Conservation (phyloP, 2,888 invertebrate species). For the Tyria jacobaeae region DNA sequence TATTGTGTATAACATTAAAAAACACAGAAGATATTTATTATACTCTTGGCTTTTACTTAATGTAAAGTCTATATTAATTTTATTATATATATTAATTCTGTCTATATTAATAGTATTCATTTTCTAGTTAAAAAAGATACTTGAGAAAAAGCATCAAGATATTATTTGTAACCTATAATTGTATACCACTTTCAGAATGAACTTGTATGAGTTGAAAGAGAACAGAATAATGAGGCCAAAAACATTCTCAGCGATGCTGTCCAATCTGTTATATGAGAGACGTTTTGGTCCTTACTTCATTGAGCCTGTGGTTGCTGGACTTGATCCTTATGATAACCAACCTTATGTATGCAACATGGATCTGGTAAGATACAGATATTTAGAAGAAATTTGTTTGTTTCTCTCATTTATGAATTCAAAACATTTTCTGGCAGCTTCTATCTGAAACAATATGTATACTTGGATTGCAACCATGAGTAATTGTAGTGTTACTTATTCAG, state of each 20-base stretch:
- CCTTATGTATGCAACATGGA: constrained; percentile 98
- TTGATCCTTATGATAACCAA: constrained; percentile 93
- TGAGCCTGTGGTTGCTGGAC: constrained; percentile 97
- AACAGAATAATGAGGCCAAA: constrained; percentile 96
- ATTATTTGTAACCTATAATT: neutral
- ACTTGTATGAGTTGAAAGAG: constrained; percentile 98
- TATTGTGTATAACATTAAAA: no score
- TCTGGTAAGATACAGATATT: constrained; percentile 90
- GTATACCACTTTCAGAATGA: constrained; percentile 86
- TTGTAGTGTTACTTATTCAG: no score
- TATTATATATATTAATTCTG: no score
- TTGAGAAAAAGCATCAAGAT: neutral
- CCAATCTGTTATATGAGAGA: constrained; percentile 97
- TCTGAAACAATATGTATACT: neutral
- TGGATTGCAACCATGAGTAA: neutral
- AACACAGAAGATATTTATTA: no score
- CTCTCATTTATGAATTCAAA: neutral
- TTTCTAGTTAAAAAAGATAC: neutral
- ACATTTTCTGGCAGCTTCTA: neutral
- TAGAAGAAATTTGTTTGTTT: neutral
- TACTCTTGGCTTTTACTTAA: no score
- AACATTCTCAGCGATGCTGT: constrained; percentile 96
- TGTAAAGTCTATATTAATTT: no score
- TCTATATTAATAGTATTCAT: no score
- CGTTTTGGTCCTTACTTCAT: constrained; percentile 99